Base-by-base conservation (phyloP, 1,140 invertebrate species). In the Leucophenga varia region DNA sequence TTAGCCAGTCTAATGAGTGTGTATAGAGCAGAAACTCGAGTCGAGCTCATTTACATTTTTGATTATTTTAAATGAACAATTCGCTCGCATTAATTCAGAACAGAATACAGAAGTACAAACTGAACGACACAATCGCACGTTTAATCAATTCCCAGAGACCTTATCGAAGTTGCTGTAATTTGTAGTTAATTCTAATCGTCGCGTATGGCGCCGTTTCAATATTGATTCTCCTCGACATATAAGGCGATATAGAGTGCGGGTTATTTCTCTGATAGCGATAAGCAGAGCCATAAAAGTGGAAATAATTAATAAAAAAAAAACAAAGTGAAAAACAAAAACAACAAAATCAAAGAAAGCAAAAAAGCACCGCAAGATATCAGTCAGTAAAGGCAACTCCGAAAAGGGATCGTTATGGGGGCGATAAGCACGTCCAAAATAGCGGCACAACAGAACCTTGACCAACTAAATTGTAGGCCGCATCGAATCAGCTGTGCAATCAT, bases 361-460 rank as follows among this genome's bases (percentile, higher is more conserved):
- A 46, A 50, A 35, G 18, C 17, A 31, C 44, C 44, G 21, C 25
- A 17, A 12, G 43, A n/a, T n/a, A n/a, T n/a, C n/a, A n/a, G n/a
- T n/a, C n/a, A n/a, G 41, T 57, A 46, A 43, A 44, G 39, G 22
- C 39, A 16, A 10, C 30, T 3, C 4, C 32, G 28, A 34, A 28
- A 6, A 7, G 12, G 6, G 12, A 7, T 42, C 5, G 31, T 31
- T 35, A 20, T 4, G 42, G 39, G 36, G 17, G 37, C 30, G 60
- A 64, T 64, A 64, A 60, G 60, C 54, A 46, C 43, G 45, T 57
- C 43, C 49, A 22, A 34, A 20, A 31, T n/a, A 47, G 44, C 37
- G 19, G 19, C 19, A 13, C 30, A 63, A n/a, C n/a, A n/a, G n/a
- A 63, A 55, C 59, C 59, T 63, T 64, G 57, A 57, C 61, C 61